Conservation (phyloP, 2,113 vertebrate species). For the Puntigrus tetrazona region DNA sequence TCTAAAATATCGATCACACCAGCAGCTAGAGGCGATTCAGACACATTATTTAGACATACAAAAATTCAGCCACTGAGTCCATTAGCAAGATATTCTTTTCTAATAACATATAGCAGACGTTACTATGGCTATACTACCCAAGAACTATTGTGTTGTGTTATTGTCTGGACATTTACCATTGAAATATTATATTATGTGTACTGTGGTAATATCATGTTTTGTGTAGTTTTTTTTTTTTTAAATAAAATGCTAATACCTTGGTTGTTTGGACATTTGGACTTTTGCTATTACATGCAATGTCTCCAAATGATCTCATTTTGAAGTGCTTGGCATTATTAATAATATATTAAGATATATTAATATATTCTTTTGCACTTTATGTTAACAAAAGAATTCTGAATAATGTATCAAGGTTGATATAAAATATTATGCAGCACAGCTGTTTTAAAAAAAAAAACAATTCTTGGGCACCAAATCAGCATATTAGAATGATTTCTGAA, state of each 20-base stretch:
- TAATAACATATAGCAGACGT: neutral
- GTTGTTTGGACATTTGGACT: neutral
- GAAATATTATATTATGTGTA: neutral
- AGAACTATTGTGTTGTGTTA: neutral
- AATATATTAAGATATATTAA: too few species aligned
- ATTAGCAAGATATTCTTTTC: conserved; percentile 14
- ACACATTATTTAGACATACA: conserved; percentile 58
- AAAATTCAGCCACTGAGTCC: conserved; percentile 4
- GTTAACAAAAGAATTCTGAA: too few species aligned
- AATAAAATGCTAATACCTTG: neutral
- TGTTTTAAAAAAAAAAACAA: too few species aligned
- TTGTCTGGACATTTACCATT: neutral
- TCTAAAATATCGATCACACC: conserved; percentile 71
- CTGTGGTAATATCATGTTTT: neutral
- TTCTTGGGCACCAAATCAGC: too few species aligned
- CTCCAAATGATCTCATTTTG: too few species aligned
- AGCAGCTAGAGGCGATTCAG: conserved; percentile 58
- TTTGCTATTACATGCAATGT: too few species aligned
- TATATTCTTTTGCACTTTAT: too few species aligned
- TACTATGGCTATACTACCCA: neutral
- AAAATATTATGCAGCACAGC: too few species aligned
- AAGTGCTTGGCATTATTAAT: too few species aligned
- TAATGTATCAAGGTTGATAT: too few species aligned
- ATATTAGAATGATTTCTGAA: too few species aligned
- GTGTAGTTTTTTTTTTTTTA: too few species aligned